These are phyloP conservation scores for Sesamia inferens DNA, from an alignment of 2,888 invertebrate species.

Conservation along the genomic window DNA sequence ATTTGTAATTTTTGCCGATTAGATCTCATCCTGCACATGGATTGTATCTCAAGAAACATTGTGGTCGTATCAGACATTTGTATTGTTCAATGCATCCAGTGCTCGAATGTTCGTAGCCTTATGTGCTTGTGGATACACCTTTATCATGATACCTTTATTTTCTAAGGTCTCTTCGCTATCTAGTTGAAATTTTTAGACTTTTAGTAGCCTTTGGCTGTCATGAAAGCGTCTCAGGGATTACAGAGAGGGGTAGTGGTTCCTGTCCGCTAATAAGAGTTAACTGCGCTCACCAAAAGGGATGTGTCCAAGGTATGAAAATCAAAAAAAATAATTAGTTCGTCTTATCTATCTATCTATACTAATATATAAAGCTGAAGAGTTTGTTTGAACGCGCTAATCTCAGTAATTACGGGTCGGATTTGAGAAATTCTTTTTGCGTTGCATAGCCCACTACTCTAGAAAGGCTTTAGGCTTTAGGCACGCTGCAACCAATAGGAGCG, in stretches of 20 bases:
- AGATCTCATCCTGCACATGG: not conserved
- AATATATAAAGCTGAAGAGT: no score
- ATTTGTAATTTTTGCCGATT: no score
- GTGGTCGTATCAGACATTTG: not conserved
- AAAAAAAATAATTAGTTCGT: no score
- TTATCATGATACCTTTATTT: conserved; percentile 22
- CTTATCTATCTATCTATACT: no score
- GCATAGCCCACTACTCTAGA: no score
- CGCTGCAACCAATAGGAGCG: no score
- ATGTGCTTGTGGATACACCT: no score
- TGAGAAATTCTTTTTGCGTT: no score
- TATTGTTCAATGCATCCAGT: not conserved
- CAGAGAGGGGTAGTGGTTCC: not conserved
- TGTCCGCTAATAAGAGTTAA: conserved; percentile 13
- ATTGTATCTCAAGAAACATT: not conserved
- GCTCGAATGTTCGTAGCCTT: not conserved
- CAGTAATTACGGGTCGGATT: no score
- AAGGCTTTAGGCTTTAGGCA: no score
- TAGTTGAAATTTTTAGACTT: conserved; percentile 17
- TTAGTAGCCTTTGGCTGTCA: conserved; percentile 19
- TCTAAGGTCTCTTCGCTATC: conserved; percentile 15
- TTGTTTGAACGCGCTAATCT: no score
- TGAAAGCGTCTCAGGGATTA: conserved; percentile 33
- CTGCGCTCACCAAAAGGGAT: conserved; percentile 3
- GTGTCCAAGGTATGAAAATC: no score